Percentiles rank a stretch among this genome's conserved stretches.
Evolutionary conservation across 2,113 vertebrate species (phyloP).

Genomic region (Cnemophilus loriae): DNA sequence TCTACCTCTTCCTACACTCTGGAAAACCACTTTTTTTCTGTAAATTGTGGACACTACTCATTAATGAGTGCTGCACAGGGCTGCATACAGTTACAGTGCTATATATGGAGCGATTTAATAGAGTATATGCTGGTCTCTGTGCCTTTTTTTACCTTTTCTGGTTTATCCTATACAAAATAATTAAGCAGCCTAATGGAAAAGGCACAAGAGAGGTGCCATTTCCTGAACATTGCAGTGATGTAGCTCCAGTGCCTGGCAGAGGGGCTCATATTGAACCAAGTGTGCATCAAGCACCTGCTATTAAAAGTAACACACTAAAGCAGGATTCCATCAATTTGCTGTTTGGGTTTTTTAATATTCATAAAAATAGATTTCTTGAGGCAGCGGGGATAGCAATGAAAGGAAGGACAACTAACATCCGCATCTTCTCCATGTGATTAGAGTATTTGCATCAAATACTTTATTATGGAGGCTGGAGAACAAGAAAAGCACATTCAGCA

Average conservation of each 20-base stretch:
- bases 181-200: slow-evolving; percentile 49
- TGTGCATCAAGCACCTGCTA: slow-evolving; percentile 51
- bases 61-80: not conserved
- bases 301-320: slow-evolving; percentile 71
- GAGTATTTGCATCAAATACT: slow-evolving; percentile 57
- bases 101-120: not conserved
- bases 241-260: slow-evolving; percentile 65
- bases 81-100: not conserved
- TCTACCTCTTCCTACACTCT: not conserved
- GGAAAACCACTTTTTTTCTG: not conserved
- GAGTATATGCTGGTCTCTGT: not conserved
- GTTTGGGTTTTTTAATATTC: slow-evolving; percentile 79
- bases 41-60: not conserved
- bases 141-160: not conserved
- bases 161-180: slow-evolving; percentile 6
- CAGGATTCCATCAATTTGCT: slow-evolving; percentile 76
- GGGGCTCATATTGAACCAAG: slow-evolving; percentile 71
- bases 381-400: not conserved
- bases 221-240: slow-evolving; percentile 39
- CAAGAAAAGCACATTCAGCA: slow-evolving; percentile 63
- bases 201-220: slow-evolving; percentile 69
- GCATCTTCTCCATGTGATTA: slow-evolving; percentile 36
- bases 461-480: slow-evolving; percentile 54
- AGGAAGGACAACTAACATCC: slow-evolving; percentile 19
- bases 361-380: slow-evolving; percentile 44